A percentile compares a stretch with the other conserved stretches of the same genome.
These are phyloP conservation scores for Stichodactyla helianthus DNA, from an alignment of 64 coral and sea anemone genomes.

Conservation along the genomic window DNA sequence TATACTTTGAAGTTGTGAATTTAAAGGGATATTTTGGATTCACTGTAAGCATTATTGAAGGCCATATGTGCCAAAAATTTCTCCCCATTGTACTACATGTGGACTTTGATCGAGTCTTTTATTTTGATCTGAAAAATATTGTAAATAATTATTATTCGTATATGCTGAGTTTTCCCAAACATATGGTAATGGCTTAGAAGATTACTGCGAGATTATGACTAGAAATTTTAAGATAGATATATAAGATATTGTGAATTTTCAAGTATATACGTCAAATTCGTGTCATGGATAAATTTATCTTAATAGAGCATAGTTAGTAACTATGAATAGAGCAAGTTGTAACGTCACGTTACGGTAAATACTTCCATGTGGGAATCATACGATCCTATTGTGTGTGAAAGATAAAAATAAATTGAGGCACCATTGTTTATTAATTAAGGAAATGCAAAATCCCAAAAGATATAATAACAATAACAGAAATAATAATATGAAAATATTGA, in stretches of 20 bases:
- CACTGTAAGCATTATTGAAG: background rate
- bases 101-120: background rate
- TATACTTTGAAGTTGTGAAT: background rate
- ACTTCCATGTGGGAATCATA: background rate
- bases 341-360: background rate
- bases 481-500: too few species aligned
- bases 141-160: too few species aligned
- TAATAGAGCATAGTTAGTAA: background rate
- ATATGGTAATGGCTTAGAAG: background rate
- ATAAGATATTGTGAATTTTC: background rate
- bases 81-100: background rate
- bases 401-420: too few species aligned
- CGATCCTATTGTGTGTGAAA: background rate
- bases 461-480: too few species aligned
- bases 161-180: too few species aligned
- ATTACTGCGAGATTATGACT: background rate
- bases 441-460: too few species aligned
- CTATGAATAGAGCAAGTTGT: background rate
- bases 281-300: conserved; percentile 1
- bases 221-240: background rate
- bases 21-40: background rate
- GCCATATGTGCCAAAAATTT: background rate
- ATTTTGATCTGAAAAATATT: background rate
- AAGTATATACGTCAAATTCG: background rate
- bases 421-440: too few species aligned